Percentiles rank a stretch among this genome's conserved stretches.
These are phyloP conservation scores for Homarus americanus DNA, from an alignment of 1,140 invertebrate genomes.

Conservation along the genomic window DNA sequence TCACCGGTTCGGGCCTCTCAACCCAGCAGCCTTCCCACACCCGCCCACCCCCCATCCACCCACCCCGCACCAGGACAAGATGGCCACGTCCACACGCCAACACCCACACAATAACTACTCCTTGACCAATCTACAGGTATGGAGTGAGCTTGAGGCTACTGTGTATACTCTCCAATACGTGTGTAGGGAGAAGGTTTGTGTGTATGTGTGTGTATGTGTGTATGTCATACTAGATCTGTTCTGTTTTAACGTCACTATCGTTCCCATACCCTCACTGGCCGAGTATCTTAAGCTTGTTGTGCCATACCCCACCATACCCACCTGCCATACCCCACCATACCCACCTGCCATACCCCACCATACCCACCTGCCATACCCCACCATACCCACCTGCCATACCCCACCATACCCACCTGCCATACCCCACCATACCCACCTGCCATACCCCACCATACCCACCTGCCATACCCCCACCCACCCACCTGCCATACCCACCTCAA, in stretches of 20 bases:
- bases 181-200: not conserved
- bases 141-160: not conserved
- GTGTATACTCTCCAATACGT: not conserved
- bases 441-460: too few species aligned
- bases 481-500: not conserved
- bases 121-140: slow-evolving; percentile 51
- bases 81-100: slow-evolving; percentile 46
- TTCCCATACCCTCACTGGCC: slow-evolving; percentile 60
- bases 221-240: not conserved
- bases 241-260: slow-evolving; percentile 45
- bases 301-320: slow-evolving; percentile 13
- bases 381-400: too few species aligned
- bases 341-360: not conserved
- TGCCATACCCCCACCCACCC: not conserved
- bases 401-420: too few species aligned
- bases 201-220: not conserved
- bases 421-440: too few species aligned
- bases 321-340: too few species aligned
- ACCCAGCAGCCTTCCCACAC: slow-evolving; percentile 51
- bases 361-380: too few species aligned
- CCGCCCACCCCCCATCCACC: slow-evolving; percentile 45
- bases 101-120: slow-evolving; percentile 64
- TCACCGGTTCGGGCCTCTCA: slow-evolving; percentile 56
- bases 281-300: slow-evolving; percentile 24
- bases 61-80: slow-evolving; percentile 60